Evolutionary conservation across 2,888 invertebrate species (phyloP).

Genomic region (Orthonychiurus folsomi): DNA sequence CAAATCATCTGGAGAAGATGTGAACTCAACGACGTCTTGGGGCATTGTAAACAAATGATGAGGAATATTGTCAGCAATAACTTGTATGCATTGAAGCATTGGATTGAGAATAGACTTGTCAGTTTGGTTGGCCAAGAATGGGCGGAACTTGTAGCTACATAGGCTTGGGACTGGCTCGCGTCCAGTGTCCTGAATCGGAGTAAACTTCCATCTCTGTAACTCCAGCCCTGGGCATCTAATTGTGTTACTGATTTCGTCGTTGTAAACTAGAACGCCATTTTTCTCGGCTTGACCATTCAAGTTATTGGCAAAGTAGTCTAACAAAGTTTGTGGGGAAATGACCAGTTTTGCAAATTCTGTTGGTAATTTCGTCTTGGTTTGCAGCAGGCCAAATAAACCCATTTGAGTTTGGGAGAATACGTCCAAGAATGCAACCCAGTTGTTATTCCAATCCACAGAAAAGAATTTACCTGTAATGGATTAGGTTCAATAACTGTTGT

Average conservation of each 20-base stretch:
- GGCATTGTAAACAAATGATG: not conserved
- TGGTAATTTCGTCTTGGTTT: not conserved
- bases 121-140: not conserved
- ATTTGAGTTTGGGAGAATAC: slow-evolving; percentile 69
- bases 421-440: slow-evolving; percentile 93
- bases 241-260: not conserved
- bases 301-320: not conserved
- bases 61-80: not conserved
- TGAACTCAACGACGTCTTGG: not conserved
- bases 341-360: slow-evolving; percentile 2
- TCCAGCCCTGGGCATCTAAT: not conserved
- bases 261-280: not conserved
- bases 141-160: not conserved
- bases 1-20: not conserved
- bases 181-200: not conserved
- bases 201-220: not conserved
- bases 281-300: no score
- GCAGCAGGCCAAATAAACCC: not conserved
- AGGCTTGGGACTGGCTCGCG: not conserved
- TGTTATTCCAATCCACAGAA: slow-evolving; percentile 63
- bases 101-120: not conserved
- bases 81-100: not conserved
- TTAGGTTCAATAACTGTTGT: no score
- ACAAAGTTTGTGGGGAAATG: not conserved
- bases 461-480: slow-evolving; percentile 41